Evolutionary conservation across 2,888 invertebrate species (phyloP), one percentile per base, ranked within the genome.

Genomic region (Tetramorium bicarinatum): DNA sequence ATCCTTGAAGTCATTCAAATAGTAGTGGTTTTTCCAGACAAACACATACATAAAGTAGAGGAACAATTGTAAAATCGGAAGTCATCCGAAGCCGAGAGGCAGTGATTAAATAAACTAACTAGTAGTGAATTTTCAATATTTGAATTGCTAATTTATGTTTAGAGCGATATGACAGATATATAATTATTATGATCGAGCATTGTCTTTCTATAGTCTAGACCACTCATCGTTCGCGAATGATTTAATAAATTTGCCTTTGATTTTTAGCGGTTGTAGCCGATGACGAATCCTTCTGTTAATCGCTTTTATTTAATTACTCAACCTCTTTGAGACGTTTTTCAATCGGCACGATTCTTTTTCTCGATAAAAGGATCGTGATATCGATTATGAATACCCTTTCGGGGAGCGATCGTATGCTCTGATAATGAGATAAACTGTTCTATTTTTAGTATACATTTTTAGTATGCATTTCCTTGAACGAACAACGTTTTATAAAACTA

Each of bases 91-190:
- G n/a, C n/a, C n/a, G n/a, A n/a, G n/a, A n/a, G n/a, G n/a, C n/a
- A n/a, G n/a, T n/a, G n/a, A n/a, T n/a, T n/a, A n/a, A n/a, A n/a
- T n/a, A n/a, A n/a, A n/a, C n/a, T n/a, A n/a, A n/a, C n/a, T n/a
- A n/a, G n/a, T n/a, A n/a, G n/a, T n/a, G n/a, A n/a, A n/a, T n/a
- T n/a, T n/a, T n/a, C n/a, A n/a, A 38, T 15, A 54, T 38, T 38
- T 71, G 38, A 38, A 71, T 54, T 54, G 38, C 38, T 54, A 71
- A 71, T 54, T 69, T 54, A 21, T 71, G 9, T 2, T 54, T 54
- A 21, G 15, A 52, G 15, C n/a, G 34, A 18, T 38, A 38, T 71
- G 21, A 38, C 9, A 9, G 21, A 52, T 34, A 21, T 21, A n/a
- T 38, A 21, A 52, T 71, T 54, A 4, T 71, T 54, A 71, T 1